Conservation (phyloP, 2,888 invertebrate species). For the Leptinotarsa juncta region DNA sequence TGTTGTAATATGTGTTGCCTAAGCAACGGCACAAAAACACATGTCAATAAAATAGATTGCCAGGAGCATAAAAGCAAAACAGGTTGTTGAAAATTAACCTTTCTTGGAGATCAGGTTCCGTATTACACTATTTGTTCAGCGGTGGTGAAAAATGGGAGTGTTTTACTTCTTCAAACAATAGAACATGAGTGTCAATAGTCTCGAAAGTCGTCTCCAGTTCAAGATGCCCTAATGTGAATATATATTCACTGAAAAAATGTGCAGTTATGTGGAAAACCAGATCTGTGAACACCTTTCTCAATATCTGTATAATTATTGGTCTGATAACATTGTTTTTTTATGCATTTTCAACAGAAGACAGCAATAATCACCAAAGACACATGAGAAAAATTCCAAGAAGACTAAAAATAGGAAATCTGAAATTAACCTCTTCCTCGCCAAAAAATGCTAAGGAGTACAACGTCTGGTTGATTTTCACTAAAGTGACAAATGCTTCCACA, state of each 20-base stretch:
- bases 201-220: neutral
- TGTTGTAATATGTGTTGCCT: constrained; percentile 25
- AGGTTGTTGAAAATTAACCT: constrained; percentile 34
- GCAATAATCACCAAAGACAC: constrained; percentile 37
- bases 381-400: constrained; percentile 36
- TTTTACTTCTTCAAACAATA: constrained; percentile 17
- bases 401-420: constrained; percentile 30
- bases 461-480: constrained; percentile 72
- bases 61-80: constrained; percentile 22
- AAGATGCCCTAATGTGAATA: constrained; percentile 13
- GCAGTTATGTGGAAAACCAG: constrained; percentile 47
- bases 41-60: constrained; percentile 8
- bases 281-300: constrained; percentile 46
- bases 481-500: constrained; percentile 68
- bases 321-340: constrained; percentile 49
- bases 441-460: constrained; percentile 61
- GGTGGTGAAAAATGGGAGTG: constrained; percentile 4
- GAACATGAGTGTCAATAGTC: constrained; percentile 14
- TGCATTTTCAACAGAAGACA: constrained; percentile 46
- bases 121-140: constrained; percentile 20
- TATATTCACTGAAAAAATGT: constrained; percentile 28
- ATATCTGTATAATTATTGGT: constrained; percentile 50
- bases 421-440: constrained; percentile 34
- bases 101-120: constrained; percentile 33
- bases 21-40: neutral